Evolutionary conservation across 2,888 invertebrate genomes (phyloP), one percentile per base, ranked within the genome.

Genomic region (Vanessa cardui): DNA sequence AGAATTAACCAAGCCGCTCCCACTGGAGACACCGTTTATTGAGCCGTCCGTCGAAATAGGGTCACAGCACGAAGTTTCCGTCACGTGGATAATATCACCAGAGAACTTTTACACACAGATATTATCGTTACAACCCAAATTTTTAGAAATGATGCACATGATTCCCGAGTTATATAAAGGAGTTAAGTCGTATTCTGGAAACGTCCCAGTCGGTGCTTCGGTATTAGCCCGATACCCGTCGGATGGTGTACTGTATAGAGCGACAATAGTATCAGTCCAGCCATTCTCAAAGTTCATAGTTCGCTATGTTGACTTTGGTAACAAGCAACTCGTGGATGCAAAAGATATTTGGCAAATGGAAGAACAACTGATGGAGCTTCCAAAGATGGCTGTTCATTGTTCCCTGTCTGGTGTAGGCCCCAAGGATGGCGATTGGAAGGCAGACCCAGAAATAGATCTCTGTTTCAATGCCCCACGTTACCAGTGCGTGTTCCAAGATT

Each of bases 71-170:
- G 93, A 94, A 66, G 88, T 96, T 0, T 90, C 93, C 2, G 93
- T 97, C 49, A 95, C 95, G 2, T 97, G 97, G 96, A 96, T 96
- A 80, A 94, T 95, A 64, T 95, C 95, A 70, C 97, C 97, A 0
- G 94, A 94, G 70, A 94, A 94, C 75, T 97, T 97, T 84, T 96
- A 94, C 84, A 94, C 94, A 0, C 95, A 95, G 76, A 86, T 94
- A 20, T 79, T 93, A 58, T 89, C 92, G 0, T 76, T 87, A 6
- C 89, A 93, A 75, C 80, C 84, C 1, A 94, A 94, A 73, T 96
- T 96, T 80, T 92, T 94, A 18, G 87, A 88, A 4, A 94, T 96
- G 93, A 96, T 97, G 95, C 93, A 94, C 70, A 94, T 94, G 61
- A 95, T 97, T 74, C 96, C 96, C 58, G 89, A 92, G 54, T 86